These are phyloP conservation scores for Wasmannia auropunctata DNA, from an alignment of 1,140 invertebrate genomes.

Conservation along the genomic window DNA sequence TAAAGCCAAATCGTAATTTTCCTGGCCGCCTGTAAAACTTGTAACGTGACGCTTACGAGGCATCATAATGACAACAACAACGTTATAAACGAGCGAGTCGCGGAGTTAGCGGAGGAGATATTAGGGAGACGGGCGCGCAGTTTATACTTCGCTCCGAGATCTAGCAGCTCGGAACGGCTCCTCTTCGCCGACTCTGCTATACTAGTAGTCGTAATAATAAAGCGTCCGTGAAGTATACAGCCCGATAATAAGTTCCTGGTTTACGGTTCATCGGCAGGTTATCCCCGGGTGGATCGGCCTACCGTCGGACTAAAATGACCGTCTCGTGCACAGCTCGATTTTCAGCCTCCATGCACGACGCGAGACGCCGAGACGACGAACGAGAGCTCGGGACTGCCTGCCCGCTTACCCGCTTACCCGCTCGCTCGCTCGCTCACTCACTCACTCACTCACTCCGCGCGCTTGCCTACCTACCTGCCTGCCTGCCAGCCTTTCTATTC, in stretches of 20 bases:
- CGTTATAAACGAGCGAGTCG: constrained; percentile 37
- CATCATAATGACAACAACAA: constrained; percentile 30
- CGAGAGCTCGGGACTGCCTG: neutral
- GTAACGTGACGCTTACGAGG: constrained; percentile 7
- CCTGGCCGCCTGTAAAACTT: neutral
- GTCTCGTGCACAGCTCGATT: constrained; percentile 62
- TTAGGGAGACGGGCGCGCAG: constrained; percentile 23
- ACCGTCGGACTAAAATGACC: constrained; percentile 74
- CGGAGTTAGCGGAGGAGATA: constrained; percentile 28
- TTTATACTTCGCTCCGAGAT: constrained; percentile 17
- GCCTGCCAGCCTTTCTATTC: neutral
- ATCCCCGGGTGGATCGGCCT: constrained; percentile 73
- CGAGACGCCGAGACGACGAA: constrained; percentile 20
- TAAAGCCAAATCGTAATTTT: constrained; percentile 9
- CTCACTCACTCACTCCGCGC: neutral
- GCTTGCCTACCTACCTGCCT: neutral
- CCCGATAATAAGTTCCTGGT: constrained; percentile 81
- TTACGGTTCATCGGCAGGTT: constrained; percentile 82
- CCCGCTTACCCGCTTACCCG: neutral
- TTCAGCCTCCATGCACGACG: constrained; percentile 24
- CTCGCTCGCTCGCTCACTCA: neutral
- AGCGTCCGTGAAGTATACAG: constrained; percentile 71
- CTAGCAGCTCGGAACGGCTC: constrained; percentile 18
- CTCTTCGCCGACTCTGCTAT: neutral
- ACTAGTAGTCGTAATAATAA: constrained; percentile 75